phyloP scores from a whole-genome alignment of 2,888 invertebrate species.

The Parnassius mnemosyne region DNA sequence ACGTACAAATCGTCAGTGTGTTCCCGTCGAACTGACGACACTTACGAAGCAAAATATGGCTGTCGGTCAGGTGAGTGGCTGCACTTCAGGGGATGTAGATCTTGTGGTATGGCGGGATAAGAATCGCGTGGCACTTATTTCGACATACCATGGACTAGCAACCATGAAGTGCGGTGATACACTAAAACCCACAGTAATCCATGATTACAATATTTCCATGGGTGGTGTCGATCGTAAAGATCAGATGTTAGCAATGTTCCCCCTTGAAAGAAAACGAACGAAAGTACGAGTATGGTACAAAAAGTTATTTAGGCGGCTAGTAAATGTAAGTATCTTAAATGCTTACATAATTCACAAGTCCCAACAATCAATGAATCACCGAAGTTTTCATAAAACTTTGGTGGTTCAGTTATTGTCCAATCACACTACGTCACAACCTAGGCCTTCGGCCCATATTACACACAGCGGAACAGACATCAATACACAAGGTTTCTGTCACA shows the following conservation, averaged over 20 bases:
- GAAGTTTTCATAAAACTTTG: no score
- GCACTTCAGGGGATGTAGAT: slow-evolving; percentile 31
- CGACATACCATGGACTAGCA: slow-evolving; percentile 9
- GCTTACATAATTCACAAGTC: no score
- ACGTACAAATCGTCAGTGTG: slow-evolving; percentile 33
- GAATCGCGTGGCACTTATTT: slow-evolving; percentile 26
- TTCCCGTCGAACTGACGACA: slow-evolving; percentile 29
- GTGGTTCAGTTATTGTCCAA: no score
- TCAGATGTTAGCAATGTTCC: slow-evolving; percentile 30
- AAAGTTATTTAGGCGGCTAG: not conserved
- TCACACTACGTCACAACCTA: no score
- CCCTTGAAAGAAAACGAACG: slow-evolving; percentile 30
- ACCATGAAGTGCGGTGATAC: slow-evolving; percentile 11
- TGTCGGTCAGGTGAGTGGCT: slow-evolving; percentile 29
- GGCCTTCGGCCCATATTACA: no score
- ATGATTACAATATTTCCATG: slow-evolving; percentile 30
- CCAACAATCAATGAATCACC: no score
- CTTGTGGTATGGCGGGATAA: slow-evolving; percentile 43
- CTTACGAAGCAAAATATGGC: slow-evolving; percentile 26
- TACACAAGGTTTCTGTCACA: no score
- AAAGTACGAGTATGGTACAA: slow-evolving; percentile 34
- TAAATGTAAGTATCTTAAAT: no score
- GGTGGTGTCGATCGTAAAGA: slow-evolving; percentile 32
- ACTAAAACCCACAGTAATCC: slow-evolving; percentile 25
- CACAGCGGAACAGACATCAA: no score